Evolutionary conservation across 2,797 vertebrate genomes (phyloP).

Genomic region (Platyrinchus mystaceus): DNA sequence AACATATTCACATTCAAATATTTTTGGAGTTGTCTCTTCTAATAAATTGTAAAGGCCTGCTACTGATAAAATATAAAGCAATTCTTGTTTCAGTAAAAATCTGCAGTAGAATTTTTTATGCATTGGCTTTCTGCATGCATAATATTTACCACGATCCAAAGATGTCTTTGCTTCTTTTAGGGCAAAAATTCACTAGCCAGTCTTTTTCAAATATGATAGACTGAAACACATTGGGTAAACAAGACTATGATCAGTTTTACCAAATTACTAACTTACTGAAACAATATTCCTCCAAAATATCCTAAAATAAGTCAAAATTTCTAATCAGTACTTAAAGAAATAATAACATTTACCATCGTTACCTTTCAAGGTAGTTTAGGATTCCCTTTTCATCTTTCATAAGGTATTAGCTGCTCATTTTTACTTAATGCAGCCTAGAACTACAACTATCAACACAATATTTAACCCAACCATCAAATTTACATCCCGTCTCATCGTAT

Average conservation of each 20-base stretch:
- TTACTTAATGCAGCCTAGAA: slow-evolving; percentile 37
- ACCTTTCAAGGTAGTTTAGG: background rate
- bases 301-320: background rate
- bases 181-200: background rate
- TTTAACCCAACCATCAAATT: slow-evolving; percentile 52
- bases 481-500: slow-evolving; percentile 54
- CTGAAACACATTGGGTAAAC: background rate
- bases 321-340: background rate
- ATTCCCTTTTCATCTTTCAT: background rate
- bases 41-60: background rate
- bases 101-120: background rate
- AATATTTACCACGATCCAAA: background rate
- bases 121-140: background rate
- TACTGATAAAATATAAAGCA: background rate
- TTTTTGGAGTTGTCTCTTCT: background rate
- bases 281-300: background rate
- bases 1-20: background rate
- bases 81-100: background rate
- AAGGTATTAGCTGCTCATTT: slow-evolving; percentile 31
- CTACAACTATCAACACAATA: slow-evolving; percentile 32
- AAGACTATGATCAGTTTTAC: background rate
- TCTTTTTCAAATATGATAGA: background rate
- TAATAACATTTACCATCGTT: background rate
- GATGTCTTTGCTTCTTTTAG: background rate
- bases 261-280: background rate